A percentile compares a stretch with the other conserved stretches of the same genome.
These are phyloP conservation scores for Oryzias curvinotus DNA, from an alignment of 2,113 vertebrate genomes.

Conservation along the genomic window DNA sequence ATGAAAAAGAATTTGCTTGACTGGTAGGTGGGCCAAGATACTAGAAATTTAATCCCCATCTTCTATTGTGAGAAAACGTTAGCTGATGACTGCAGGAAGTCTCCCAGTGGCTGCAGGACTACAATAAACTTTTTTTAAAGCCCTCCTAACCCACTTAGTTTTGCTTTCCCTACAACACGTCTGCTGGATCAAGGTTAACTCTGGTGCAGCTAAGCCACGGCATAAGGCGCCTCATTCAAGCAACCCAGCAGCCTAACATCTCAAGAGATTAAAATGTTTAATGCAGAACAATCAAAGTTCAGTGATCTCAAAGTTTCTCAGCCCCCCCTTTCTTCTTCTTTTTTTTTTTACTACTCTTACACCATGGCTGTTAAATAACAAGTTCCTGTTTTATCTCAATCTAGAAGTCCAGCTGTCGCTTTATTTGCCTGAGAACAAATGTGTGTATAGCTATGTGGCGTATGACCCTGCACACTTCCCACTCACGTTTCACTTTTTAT, in stretches of 20 bases:
- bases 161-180: conserved; percentile 1
- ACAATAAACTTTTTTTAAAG: too few relatives aligned
- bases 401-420: conserved; percentile 20
- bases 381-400: conserved; percentile 52
- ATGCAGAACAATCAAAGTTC: conserved; percentile 18
- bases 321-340: not conserved
- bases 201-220: conserved; percentile 1
- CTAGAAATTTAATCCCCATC: too few relatives aligned
- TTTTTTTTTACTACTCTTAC: conserved; percentile 23
- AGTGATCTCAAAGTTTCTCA: conserved; percentile 14
- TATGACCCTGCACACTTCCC: conserved; percentile 64
- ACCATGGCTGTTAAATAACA: conserved; percentile 1
- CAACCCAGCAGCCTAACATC: conserved; percentile 37
- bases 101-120: too few relatives aligned
- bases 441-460: conserved; percentile 38
- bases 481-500: conserved; percentile 70
- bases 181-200: conserved; percentile 10
- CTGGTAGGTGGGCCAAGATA: not conserved
- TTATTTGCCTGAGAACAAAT: conserved; percentile 29
- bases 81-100: too few relatives aligned
- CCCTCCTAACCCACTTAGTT: not conserved
- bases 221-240: conserved; percentile 36
- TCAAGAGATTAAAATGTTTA: conserved; percentile 14
- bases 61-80: too few relatives aligned
- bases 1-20: too few relatives aligned